phyloP scores from a whole-genome alignment of 1,140 invertebrate species.

The Diachasma alloeum region DNA sequence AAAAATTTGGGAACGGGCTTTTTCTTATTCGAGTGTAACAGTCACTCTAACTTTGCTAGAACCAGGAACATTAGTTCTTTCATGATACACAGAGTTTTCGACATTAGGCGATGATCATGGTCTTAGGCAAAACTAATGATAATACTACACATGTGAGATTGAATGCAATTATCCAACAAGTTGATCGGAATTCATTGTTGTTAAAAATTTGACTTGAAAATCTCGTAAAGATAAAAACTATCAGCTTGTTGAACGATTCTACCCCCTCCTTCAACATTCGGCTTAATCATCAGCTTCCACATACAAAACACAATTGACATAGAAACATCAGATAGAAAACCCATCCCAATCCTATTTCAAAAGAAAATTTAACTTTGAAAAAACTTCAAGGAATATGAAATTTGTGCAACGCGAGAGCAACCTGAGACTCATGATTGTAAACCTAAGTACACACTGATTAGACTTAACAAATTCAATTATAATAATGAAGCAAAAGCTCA shows the following conservation, averaged over 20 bases:
- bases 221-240: neutral
- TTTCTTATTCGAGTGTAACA: neutral
- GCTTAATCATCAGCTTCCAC: neutral
- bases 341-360: neutral
- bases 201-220: neutral
- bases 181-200: neutral
- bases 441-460: slow-evolving; percentile 1
- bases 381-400: neutral
- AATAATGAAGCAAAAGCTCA: neutral
- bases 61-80: neutral
- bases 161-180: neutral
- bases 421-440: slow-evolving; percentile 1
- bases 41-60: neutral
- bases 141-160: neutral
- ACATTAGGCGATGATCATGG: neutral
- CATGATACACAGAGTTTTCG: neutral
- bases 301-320: neutral
- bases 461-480: neutral
- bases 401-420: neutral
- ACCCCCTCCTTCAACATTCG: neutral
- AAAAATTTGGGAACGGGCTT: no score
- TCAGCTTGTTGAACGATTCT: neutral
- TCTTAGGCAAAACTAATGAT: neutral
- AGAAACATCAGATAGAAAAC: neutral
- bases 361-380: neutral